Percentiles rank a stretch among this genome's conserved stretches.
Conservation (phyloP, 2,797 vertebrate species). For the Pteropus rufus region DNA sequence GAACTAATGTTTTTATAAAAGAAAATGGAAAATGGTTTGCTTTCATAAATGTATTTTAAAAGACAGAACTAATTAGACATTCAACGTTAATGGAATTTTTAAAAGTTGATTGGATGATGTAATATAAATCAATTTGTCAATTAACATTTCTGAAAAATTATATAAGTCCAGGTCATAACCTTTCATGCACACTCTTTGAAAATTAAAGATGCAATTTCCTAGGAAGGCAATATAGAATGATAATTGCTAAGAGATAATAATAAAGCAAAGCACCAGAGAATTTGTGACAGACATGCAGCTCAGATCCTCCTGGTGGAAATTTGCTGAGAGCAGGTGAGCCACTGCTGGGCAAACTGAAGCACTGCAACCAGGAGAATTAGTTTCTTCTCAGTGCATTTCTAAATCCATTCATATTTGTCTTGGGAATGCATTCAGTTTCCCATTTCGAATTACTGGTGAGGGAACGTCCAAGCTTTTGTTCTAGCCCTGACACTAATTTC, state of each 20-base stretch:
- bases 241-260: neutral
- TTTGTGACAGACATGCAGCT: neutral
- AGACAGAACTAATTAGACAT: conserved; percentile 46
- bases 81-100: conserved; percentile 48
- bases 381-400: neutral
- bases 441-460: neutral
- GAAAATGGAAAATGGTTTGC: conserved; percentile 50
- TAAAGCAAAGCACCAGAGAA: neutral
- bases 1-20: conserved; percentile 19
- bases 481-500: neutral
- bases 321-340: neutral
- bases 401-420: neutral
- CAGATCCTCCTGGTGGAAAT: neutral
- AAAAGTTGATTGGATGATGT: conserved; percentile 49
- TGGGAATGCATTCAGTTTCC: neutral
- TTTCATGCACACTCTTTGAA: conserved; percentile 23
- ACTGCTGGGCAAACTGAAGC: neutral
- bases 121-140: conserved; percentile 43
- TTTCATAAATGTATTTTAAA: conserved; percentile 50
- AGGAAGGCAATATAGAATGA: conserved; percentile 5
- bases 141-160: conserved; percentile 50
- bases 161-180: conserved; percentile 29
- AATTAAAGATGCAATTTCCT: conserved; percentile 42
- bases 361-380: neutral
- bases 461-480: neutral